These are phyloP conservation scores for Perizoma affinitatum DNA, from an alignment of 2,888 invertebrate species.

Conservation along the genomic window DNA sequence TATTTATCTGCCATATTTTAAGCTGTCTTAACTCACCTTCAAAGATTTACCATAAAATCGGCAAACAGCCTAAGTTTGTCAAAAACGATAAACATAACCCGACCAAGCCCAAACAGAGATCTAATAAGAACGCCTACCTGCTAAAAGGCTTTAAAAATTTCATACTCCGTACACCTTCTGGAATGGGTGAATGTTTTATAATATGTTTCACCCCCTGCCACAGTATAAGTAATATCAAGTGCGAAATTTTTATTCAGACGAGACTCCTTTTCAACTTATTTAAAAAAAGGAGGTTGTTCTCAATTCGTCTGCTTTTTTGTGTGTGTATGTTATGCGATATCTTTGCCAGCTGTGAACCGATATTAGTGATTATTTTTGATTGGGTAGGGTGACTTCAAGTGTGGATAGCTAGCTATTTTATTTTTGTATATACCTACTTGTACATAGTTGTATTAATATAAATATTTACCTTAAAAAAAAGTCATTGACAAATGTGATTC, in stretches of 20 bases:
- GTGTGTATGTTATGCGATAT: too few species aligned
- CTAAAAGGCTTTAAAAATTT: slow-evolving; percentile 70
- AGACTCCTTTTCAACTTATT: background rate
- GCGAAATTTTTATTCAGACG: background rate
- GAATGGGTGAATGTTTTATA: slow-evolving; percentile 4
- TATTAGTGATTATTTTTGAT: too few species aligned
- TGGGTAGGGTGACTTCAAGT: too few species aligned
- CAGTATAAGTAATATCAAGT: background rate
- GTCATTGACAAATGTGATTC: too few species aligned
- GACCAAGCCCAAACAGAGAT: slow-evolving; percentile 26
- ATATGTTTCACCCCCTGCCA: slow-evolving; percentile 14
- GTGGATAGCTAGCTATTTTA: too few species aligned
- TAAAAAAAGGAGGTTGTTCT: too few species aligned
- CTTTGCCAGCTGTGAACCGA: too few species aligned
- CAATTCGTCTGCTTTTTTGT: too few species aligned
- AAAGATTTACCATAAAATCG: slow-evolving; percentile 24
- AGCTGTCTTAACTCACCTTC: slow-evolving; percentile 7
- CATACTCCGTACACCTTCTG: slow-evolving; percentile 53
- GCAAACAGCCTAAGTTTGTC: slow-evolving; percentile 25
- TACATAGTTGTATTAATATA: too few species aligned
- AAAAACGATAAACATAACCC: slow-evolving; percentile 37
- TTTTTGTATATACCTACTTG: too few species aligned
- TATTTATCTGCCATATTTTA: background rate
- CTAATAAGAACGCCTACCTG: slow-evolving; percentile 37
- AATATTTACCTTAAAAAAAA: too few species aligned